Percentiles rank a stretch among this genome's conserved stretches.
These are phyloP conservation scores for Nothoprocta pentlandii DNA, from an alignment of 2,113 vertebrate species.

Conservation along the genomic window DNA sequence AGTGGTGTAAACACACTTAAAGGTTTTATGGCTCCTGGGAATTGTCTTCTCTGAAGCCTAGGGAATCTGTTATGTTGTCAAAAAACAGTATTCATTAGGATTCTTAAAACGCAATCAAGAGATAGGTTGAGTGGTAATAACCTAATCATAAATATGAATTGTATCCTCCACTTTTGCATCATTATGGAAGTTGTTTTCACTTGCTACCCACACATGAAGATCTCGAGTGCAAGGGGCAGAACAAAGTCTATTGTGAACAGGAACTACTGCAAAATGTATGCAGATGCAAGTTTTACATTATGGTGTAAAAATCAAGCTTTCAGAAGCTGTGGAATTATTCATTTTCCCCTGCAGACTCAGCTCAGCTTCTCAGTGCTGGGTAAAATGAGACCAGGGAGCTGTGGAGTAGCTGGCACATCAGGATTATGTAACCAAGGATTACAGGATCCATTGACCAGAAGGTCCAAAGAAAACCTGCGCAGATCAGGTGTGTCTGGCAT, in stretches of 20 bases:
- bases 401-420: rapidly evolving
- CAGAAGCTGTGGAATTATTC: background rate
- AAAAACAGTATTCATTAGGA: background rate
- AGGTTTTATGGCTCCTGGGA: conserved; percentile 5
- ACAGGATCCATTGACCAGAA: rapidly evolving
- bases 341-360: background rate
- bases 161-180: background rate
- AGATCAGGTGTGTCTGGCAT: rapidly evolving
- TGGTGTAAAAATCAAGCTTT: background rate
- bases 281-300: background rate
- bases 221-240: background rate
- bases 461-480: background rate
- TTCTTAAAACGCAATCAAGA: background rate
- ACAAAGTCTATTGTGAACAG: background rate
- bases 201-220: background rate
- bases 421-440: background rate
- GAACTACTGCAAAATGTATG: rapidly evolving
- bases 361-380: background rate
- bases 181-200: background rate
- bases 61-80: background rate
- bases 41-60: background rate
- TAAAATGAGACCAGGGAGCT: rapidly evolving
- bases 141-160: background rate
- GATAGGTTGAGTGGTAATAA: background rate
- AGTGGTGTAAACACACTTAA: background rate